These are phyloP conservation scores for Cynopterus brachyotis DNA, from an alignment of 2,113 vertebrate species.

Conservation along the genomic window DNA sequence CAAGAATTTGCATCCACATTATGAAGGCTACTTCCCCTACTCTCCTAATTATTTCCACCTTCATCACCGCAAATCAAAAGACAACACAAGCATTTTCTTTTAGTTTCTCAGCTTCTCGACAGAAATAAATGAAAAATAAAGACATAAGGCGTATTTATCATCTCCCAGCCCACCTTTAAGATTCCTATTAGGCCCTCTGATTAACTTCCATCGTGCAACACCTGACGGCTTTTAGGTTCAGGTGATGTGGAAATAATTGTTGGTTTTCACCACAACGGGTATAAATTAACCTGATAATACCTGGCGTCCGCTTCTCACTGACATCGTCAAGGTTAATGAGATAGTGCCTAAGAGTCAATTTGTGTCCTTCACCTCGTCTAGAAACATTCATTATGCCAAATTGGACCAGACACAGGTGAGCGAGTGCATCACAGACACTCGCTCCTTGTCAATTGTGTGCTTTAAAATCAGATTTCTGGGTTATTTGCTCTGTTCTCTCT, in stretches of 20 bases:
- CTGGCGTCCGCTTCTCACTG: background rate
- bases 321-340: background rate
- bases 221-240: background rate
- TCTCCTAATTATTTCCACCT: background rate
- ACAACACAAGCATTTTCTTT: background rate
- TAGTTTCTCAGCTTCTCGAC: background rate
- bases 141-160: background rate
- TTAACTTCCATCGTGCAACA: background rate
- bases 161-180: background rate
- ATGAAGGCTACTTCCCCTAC: background rate
- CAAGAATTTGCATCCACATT: conserved; percentile 6
- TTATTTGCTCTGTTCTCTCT: conserved; percentile 29
- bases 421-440: background rate
- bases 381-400: background rate
- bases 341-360: background rate
- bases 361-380: background rate
- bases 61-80: background rate
- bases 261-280: background rate
- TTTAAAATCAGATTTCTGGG: conserved; percentile 39
- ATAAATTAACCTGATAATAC: background rate
- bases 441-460: background rate
- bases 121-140: background rate
- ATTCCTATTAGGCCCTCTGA: background rate
- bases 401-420: background rate
- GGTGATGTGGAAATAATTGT: background rate